Evolutionary conservation across 2,888 invertebrate species (phyloP).

Genomic region (Drosophila engyochracea): DNA sequence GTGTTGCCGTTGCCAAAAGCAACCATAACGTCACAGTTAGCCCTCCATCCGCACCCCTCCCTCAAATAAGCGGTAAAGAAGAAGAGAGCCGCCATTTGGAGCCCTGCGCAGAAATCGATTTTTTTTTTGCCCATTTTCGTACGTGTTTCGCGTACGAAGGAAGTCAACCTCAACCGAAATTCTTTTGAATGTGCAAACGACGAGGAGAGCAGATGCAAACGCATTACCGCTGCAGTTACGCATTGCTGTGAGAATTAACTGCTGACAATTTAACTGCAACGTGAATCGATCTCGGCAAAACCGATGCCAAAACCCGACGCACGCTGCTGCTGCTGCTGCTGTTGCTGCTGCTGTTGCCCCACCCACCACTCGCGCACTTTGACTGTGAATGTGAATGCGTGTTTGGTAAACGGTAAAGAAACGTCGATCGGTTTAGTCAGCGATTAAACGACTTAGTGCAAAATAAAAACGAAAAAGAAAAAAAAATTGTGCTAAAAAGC

Average conservation of each 20-base stretch:
- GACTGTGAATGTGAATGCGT: slow-evolving; percentile 20
- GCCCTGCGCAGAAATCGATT: slow-evolving; percentile 84
- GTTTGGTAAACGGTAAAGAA: slow-evolving; percentile 32
- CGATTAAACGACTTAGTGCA: slow-evolving; percentile 42
- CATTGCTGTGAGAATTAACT: slow-evolving; percentile 19
- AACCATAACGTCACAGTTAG: slow-evolving; percentile 64
- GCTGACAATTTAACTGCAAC: slow-evolving; percentile 35
- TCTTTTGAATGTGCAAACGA: slow-evolving; percentile 50
- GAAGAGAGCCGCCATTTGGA: slow-evolving; percentile 63
- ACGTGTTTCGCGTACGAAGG: slow-evolving; percentile 60
- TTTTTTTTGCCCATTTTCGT: slow-evolving; percentile 81
- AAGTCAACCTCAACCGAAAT: slow-evolving; percentile 58
- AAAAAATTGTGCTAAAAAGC: slow-evolving; percentile 43
- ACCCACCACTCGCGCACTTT: slow-evolving; percentile 39
- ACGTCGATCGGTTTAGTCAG: slow-evolving; percentile 35
- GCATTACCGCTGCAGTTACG: slow-evolving; percentile 36
- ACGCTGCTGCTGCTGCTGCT: slow-evolving; percentile 25
- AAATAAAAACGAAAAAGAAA: slow-evolving; percentile 37
- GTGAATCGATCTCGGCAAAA: slow-evolving; percentile 37
- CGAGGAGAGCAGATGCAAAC: slow-evolving; percentile 26
- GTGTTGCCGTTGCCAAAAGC: slow-evolving; percentile 59
- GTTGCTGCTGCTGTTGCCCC: slow-evolving; percentile 31
- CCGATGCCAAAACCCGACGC: slow-evolving; percentile 25
- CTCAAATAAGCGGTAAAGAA: slow-evolving; percentile 31
- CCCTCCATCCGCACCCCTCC: slow-evolving; percentile 6